phyloP scores from a whole-genome alignment of 2,113 vertebrate genomes.

The Oceanodroma tethys region DNA sequence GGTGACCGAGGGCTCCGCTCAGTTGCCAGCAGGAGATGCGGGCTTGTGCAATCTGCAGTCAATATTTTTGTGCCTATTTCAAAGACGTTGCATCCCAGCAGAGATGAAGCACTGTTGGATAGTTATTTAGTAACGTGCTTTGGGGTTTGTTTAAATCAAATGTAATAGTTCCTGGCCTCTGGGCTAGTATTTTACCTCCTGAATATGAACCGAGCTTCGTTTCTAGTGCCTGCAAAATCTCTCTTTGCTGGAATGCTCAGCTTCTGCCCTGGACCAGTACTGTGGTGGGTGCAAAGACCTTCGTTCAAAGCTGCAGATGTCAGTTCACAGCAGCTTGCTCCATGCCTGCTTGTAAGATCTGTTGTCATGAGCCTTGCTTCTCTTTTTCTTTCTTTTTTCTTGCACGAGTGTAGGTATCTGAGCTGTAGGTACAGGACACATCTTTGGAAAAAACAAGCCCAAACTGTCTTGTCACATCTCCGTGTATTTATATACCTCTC shows the following conservation, averaged over 20 bases:
- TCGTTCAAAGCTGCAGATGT: not conserved
- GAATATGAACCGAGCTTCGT: not conserved
- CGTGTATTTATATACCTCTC: not conserved
- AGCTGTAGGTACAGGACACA: not conserved
- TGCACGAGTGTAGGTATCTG: not conserved
- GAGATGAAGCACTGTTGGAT: not conserved
- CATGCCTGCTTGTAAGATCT: not conserved
- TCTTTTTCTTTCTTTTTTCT: not conserved
- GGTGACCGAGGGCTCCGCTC: not conserved
- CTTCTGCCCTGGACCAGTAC: not conserved
- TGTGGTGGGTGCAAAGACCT: not conserved
- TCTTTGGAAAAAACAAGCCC: not conserved
- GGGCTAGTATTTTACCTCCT: not conserved
- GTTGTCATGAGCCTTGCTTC: not conserved
- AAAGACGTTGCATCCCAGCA: not conserved
- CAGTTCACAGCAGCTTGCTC: not conserved
- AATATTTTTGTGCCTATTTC: not conserved
- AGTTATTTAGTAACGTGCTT: not conserved
- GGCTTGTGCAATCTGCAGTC: not conserved
- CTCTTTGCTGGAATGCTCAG: not conserved
- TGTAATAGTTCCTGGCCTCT: not conserved
- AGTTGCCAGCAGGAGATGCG: accelerated
- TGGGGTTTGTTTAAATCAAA: not conserved
- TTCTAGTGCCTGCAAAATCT: not conserved
- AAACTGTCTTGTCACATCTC: not conserved